Evolutionary conservation across 2,113 vertebrate species (phyloP), one percentile per base, ranked within the genome.

Genomic region (Casuarius casuarius): DNA sequence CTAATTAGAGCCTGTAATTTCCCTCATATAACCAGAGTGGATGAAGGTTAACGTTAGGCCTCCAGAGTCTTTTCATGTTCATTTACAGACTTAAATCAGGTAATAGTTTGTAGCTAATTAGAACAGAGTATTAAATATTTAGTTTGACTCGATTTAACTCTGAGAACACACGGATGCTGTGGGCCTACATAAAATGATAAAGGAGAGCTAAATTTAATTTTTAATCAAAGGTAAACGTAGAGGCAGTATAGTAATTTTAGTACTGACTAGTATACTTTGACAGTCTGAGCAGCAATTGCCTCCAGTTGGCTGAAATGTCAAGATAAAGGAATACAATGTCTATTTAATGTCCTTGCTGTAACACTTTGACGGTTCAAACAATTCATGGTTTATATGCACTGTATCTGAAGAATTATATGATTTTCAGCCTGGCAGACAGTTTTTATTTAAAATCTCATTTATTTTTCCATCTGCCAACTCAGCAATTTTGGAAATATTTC

Each of bases 91-190:
- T 98, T 97, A 98, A 98, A 98, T 98, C 97, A 98, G 98, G 98
- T 98, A 98, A 98, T 97, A 98, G 97, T 98, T 98, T 97, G 97
- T 97, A 97, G 97, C 98, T 98, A 98, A 98, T 98, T 98, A 98
- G 96, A 97, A 92, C 40, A 75, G 90, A 72, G 92, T 97, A 98
- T 98, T 98, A 98, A 98, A 98, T 98, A 98, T 98, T 98, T 98
- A 98, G 97, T 96, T 95, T 96, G 96, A 98, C 95, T 98, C 97
- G 84, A 96, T 93, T 97, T 97, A 96, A 96, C 97, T 96, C 90
- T 89, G 84, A 92, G 96, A 98, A 92, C 35, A 94, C 92, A 84
- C 86, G 85, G 68, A 86, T 97, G 88, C 93, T 97, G 89, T 91
- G 78, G 83, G 96, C 87, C 79, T 94, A 91, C 94, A 84, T 61